Evolutionary conservation across 2,888 invertebrate genomes (phyloP).

Genomic region (Agrochola litura): DNA sequence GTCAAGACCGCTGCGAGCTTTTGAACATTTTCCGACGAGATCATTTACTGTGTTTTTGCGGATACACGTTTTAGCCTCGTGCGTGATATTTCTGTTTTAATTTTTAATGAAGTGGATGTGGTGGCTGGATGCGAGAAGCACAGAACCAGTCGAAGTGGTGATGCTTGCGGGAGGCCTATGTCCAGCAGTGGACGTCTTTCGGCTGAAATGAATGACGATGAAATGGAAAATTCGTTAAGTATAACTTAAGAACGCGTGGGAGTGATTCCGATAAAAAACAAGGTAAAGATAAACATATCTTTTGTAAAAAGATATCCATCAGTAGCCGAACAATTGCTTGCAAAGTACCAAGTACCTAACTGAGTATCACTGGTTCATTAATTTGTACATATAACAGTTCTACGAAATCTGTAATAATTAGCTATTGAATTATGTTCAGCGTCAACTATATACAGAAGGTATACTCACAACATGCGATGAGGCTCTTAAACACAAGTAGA

Average conservation of each 20-base stretch:
- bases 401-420: constrained; percentile 40
- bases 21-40: constrained; percentile 57
- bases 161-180: neutral
- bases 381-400: constrained; percentile 26
- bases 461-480: constrained; percentile 18
- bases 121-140: neutral
- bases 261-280: neutral
- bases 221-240: constrained; percentile 12
- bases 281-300: neutral
- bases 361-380: constrained; percentile 43
- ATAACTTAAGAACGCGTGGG: neutral
- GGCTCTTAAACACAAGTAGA: neutral
- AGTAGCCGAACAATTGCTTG: constrained; percentile 18
- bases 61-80: constrained; percentile 33
- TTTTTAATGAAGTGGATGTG: constrained; percentile 31
- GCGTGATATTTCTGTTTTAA: constrained; percentile 22
- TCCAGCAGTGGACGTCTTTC: neutral
- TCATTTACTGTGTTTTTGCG: constrained; percentile 37
- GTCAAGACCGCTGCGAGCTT: constrained; percentile 46
- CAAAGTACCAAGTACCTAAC: constrained; percentile 14
- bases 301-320: neutral
- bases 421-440: constrained; percentile 20
- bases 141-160: neutral
- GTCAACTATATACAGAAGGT: neutral
- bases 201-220: neutral